phyloP scores from a whole-genome alignment of 2,113 vertebrate species.

The Seriola aureovittata region DNA sequence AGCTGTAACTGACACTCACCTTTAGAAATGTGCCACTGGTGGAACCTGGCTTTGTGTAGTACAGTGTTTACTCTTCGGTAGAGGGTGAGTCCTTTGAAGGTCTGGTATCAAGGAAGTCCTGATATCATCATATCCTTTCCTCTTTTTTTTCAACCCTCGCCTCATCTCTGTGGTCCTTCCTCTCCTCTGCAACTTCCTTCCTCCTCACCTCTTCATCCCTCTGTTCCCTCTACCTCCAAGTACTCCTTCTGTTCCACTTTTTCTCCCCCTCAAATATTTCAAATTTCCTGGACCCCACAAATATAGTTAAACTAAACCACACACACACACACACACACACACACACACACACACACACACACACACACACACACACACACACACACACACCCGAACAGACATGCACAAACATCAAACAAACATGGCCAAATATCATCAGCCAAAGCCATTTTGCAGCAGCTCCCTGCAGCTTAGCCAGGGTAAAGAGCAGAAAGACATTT shows the following conservation, averaged over 20 bases:
- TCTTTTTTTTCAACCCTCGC: background rate
- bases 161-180: too few relatives aligned
- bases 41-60: too few relatives aligned
- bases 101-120: too few relatives aligned
- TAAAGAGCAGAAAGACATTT: constrained; percentile 48
- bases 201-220: too few relatives aligned
- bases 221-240: background rate
- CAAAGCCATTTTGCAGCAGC: constrained; percentile 19
- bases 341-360: constrained; percentile 2
- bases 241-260: background rate
- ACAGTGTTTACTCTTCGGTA: too few relatives aligned
- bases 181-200: background rate
- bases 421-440: constrained; percentile 35
- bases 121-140: background rate
- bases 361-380: background rate
- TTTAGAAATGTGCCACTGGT: too few relatives aligned
- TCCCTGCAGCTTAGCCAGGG: constrained; percentile 39
- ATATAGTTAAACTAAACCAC: too few relatives aligned
- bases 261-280: too few relatives aligned
- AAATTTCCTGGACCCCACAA: too few relatives aligned
- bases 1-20: too few relatives aligned
- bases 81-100: too few relatives aligned
- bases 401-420: constrained; percentile 38
- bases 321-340: background rate
- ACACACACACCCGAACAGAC: too few relatives aligned